Evolutionary conservation across 2,113 vertebrate species (phyloP).

Genomic region (Phalacrocorax carbo): DNA sequence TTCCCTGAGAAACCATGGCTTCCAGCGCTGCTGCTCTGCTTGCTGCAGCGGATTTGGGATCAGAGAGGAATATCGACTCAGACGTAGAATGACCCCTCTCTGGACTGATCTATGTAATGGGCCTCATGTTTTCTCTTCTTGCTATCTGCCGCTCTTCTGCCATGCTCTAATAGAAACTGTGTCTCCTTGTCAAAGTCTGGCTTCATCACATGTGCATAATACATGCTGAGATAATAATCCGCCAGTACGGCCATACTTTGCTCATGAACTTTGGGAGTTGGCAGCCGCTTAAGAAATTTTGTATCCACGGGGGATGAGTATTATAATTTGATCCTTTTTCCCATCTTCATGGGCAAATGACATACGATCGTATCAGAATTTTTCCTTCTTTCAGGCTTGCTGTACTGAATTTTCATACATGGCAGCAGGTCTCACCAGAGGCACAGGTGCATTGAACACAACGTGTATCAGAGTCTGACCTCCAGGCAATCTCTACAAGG

Average conservation of each 20-base stretch:
- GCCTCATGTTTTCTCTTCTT: neutral
- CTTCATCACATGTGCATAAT: neutral
- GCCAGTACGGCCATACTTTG: neutral
- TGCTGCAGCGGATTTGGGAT: neutral
- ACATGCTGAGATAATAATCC: neutral
- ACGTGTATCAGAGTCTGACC: neutral
- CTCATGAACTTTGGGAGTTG: neutral
- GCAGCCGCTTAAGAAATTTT: neutral
- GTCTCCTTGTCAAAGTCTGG: neutral
- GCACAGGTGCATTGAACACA: rapidly evolving
- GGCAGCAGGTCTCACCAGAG: neutral
- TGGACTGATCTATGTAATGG: neutral
- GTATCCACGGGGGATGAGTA: neutral
- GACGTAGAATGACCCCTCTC: neutral
- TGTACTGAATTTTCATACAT: neutral
- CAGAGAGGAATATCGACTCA: neutral
- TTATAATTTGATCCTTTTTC: neutral
- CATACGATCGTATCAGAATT: neutral
- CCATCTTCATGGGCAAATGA: neutral
- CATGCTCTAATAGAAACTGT: neutral
- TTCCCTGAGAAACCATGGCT: neutral
- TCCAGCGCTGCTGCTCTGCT: neutral
- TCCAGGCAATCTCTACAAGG: neutral
- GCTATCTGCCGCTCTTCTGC: neutral
- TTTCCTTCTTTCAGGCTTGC: neutral